These are phyloP conservation scores for Callinectes sapidus DNA, from an alignment of 2,888 invertebrate species.

Conservation along the genomic window DNA sequence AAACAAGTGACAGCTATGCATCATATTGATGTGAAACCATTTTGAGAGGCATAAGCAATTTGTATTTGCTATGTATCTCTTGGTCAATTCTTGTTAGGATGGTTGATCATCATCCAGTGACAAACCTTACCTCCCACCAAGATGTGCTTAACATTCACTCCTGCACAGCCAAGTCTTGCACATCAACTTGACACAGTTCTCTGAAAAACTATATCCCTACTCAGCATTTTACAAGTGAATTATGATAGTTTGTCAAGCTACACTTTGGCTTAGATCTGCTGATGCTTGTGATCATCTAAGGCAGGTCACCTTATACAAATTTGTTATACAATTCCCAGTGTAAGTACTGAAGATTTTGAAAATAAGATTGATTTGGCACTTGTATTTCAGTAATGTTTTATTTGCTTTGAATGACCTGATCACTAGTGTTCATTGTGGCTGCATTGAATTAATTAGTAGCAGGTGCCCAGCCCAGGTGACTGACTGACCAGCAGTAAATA, in stretches of 20 bases:
- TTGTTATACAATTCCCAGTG: neutral
- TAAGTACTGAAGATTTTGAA: neutral
- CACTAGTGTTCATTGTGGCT: neutral
- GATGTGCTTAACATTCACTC: neutral
- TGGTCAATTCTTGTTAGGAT: neutral
- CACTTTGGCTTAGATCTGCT: neutral
- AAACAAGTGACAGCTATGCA: neutral
- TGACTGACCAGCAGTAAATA: neutral
- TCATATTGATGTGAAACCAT: neutral
- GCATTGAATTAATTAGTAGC: neutral
- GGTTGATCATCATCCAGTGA: neutral
- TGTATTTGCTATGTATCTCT: neutral
- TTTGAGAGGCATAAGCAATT: neutral
- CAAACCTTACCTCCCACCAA: neutral
- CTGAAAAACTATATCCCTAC: neutral
- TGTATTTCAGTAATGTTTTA: neutral
- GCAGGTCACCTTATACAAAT: neutral
- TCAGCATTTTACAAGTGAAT: neutral
- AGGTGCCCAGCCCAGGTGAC: neutral
- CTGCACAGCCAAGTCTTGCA: neutral
- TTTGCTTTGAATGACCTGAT: neutral
- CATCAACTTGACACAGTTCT: neutral
- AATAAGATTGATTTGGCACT: neutral
- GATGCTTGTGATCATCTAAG: neutral
- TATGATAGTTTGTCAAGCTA: neutral